Conservation (phyloP, 2,113 vertebrate genomes). For the Triplophysa siluroides region DNA sequence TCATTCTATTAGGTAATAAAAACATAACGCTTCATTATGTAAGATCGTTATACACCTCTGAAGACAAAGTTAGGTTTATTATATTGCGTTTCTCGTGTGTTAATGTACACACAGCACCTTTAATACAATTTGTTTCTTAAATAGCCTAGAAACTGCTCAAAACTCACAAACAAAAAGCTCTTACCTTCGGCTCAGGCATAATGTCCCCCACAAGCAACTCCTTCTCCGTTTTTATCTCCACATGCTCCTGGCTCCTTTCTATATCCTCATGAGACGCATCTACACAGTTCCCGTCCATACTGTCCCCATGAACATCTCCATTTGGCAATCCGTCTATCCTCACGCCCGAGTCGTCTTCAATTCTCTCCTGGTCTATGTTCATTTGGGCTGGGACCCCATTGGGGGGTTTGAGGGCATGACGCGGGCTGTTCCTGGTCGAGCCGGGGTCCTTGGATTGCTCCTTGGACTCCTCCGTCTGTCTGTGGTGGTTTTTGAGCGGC, state of each 20-base stretch:
- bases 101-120: too few species aligned
- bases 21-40: too few species aligned
- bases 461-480: slow-evolving; percentile 51
- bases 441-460: slow-evolving; percentile 5
- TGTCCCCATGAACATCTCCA: slow-evolving; percentile 62
- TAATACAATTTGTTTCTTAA: too few species aligned
- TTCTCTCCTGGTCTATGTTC: slow-evolving; percentile 55
- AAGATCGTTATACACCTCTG: too few species aligned
- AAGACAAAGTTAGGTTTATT: too few species aligned
- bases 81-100: too few species aligned
- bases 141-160: neutral
- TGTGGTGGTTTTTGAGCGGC: slow-evolving; percentile 54
- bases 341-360: neutral
- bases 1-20: too few species aligned
- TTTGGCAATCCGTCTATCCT: slow-evolving; percentile 66
- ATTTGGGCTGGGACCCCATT: slow-evolving; percentile 71
- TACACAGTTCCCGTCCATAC: slow-evolving; percentile 37
- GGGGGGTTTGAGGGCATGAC: slow-evolving; percentile 61
- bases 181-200: slow-evolving; percentile 62
- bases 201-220: neutral
- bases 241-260: neutral
- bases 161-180: neutral
- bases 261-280: slow-evolving; percentile 45
- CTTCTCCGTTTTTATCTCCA: slow-evolving; percentile 8
- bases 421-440: neutral